These are phyloP conservation scores for Solea solea DNA, from an alignment of 2,113 vertebrate species.

Conservation along the genomic window DNA sequence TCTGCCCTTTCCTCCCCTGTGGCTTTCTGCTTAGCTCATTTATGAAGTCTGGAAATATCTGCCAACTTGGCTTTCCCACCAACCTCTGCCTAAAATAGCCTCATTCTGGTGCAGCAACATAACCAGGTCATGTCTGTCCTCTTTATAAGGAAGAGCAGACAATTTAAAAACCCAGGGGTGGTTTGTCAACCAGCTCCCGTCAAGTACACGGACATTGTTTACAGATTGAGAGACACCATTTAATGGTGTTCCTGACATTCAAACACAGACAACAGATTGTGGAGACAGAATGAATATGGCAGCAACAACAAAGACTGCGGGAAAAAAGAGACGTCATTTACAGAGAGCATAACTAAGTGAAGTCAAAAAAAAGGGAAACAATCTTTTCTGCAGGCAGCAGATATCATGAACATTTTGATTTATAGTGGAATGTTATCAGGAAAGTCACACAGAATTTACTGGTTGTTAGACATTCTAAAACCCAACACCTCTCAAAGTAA, in stretches of 20 bases:
- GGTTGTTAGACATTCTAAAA: conserved; percentile 29
- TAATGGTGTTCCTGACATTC: conserved; percentile 28
- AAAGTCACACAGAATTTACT: conserved; percentile 35
- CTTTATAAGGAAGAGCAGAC: conserved; percentile 31
- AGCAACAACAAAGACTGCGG: not conserved
- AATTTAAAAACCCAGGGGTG: conserved; percentile 31
- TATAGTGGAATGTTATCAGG: conserved; percentile 47
- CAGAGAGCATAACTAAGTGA: conserved; percentile 27
- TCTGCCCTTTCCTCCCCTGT: conserved; percentile 49
- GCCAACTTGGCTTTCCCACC: conserved; percentile 62
- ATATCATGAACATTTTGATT: conserved; percentile 25
- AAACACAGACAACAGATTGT: conserved; percentile 25
- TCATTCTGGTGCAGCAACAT: conserved; percentile 35
- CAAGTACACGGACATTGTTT: conserved; percentile 10
- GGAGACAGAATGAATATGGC: not conserved
- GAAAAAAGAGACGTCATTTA: conserved; percentile 9
- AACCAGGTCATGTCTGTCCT: conserved; percentile 64
- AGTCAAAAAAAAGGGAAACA: not conserved
- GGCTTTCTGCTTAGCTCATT: conserved; percentile 59
- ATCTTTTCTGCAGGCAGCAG: conserved; percentile 30
- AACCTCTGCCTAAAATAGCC: conserved; percentile 59
- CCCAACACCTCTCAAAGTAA: conserved; percentile 26
- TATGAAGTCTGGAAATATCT: conserved; percentile 68
- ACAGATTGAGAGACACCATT: conserved; percentile 15
- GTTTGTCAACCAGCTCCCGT: conserved; percentile 22